These are phyloP conservation scores for Leucophenga montana DNA, from an alignment of 2,888 invertebrate genomes.

Conservation along the genomic window DNA sequence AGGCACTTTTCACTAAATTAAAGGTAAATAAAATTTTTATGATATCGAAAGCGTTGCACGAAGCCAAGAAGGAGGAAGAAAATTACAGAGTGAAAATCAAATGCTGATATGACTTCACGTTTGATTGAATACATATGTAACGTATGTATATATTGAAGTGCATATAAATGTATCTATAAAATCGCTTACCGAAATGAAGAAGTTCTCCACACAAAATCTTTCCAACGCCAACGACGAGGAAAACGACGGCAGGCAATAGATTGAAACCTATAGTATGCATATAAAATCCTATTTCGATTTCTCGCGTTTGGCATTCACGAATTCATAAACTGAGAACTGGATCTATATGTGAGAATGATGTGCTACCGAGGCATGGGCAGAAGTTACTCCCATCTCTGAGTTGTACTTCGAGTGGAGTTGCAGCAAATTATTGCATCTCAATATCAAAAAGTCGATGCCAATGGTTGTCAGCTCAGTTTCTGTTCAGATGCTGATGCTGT, in stretches of 20 bases:
- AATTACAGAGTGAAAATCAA: not conserved
- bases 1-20: slow-evolving; percentile 62
- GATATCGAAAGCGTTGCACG: slow-evolving; percentile 43
- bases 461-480: not conserved
- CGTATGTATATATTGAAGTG: too few relatives aligned
- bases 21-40: slow-evolving; percentile 67
- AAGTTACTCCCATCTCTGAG: too few relatives aligned
- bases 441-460: not conserved
- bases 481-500: not conserved
- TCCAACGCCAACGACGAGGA: not conserved
- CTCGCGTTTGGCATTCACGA: slow-evolving; percentile 43
- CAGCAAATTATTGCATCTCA: slow-evolving; percentile 1
- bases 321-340: not conserved
- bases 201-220: slow-evolving; percentile 3
- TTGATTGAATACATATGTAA: slow-evolving; percentile 64
- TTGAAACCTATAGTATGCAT: slow-evolving; percentile 66
- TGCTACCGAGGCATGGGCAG: too few relatives aligned
- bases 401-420: not conserved
- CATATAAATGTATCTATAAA: not conserved
- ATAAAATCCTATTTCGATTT: slow-evolving; percentile 66
- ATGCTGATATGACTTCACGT: slow-evolving; percentile 61
- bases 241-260: slow-evolving; percentile 52
- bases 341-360: too few relatives aligned
- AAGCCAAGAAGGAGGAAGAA: not conserved
- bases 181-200: slow-evolving; percentile 25